Percentiles rank a stretch among this genome's conserved stretches.
These are phyloP conservation scores for Anguilla pacifica DNA, from an alignment of 2,797 vertebrate species.

Conservation along the genomic window DNA sequence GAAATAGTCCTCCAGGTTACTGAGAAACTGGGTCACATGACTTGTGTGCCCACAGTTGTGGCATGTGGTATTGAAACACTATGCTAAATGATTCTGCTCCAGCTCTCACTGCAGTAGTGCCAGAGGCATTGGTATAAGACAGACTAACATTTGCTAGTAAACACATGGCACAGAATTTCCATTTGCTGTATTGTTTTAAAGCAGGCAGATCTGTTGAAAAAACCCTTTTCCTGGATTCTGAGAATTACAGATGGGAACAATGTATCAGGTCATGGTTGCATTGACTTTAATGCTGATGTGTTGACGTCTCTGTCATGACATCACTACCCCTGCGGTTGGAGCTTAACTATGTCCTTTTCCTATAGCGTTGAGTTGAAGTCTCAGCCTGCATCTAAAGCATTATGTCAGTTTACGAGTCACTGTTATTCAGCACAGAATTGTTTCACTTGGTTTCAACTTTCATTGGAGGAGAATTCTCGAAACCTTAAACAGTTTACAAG, in stretches of 20 bases:
- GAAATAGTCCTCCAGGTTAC: neutral
- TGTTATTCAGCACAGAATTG: neutral
- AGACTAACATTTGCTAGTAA: neutral
- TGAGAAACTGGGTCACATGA: neutral
- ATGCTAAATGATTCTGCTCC: neutral
- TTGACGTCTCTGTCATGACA: neutral
- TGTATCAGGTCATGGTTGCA: neutral
- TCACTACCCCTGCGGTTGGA: neutral
- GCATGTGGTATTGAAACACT: constrained; percentile 3
- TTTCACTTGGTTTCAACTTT: neutral
- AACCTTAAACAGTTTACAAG: neutral
- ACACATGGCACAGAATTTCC: neutral
- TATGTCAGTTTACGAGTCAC: neutral
- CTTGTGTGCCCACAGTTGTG: neutral
- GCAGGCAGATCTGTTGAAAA: neutral
- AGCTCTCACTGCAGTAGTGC: neutral
- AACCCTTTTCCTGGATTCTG: neutral
- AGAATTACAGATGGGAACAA: neutral
- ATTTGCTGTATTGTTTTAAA: neutral
- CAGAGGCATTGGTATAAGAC: neutral
- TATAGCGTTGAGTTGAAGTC: neutral
- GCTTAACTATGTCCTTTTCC: neutral
- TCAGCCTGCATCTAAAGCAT: neutral
- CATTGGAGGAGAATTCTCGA: neutral
- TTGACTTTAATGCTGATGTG: neutral